Percentiles rank a stretch among this genome's conserved stretches.
phyloP scores from a whole-genome alignment of 2,888 invertebrate species.

The Dendrolimus houi region DNA sequence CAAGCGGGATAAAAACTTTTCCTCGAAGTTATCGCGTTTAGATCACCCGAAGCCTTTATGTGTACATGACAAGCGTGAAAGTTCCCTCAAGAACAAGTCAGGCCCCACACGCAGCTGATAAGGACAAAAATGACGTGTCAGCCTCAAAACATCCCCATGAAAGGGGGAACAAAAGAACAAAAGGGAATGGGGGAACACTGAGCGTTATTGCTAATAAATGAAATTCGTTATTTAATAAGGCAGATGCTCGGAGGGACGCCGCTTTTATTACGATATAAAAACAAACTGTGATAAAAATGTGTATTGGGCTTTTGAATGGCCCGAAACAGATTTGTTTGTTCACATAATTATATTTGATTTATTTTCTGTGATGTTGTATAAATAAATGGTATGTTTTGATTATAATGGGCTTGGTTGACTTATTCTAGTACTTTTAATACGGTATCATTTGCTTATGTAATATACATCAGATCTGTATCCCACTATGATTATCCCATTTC shows the following conservation, averaged over 20 bases:
- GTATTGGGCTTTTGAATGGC: neutral
- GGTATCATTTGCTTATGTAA: too few species aligned
- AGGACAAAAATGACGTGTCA: constrained; percentile 38
- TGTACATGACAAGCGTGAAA: neutral
- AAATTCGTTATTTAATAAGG: constrained; percentile 21
- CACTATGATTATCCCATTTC: too few species aligned
- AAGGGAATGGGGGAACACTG: constrained; percentile 12
- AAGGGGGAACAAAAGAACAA: constrained; percentile 15
- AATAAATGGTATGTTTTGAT: too few species aligned
- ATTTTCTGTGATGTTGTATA: too few species aligned
- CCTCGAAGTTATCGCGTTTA: neutral
- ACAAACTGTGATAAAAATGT: neutral
- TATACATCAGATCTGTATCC: too few species aligned
- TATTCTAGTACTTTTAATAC: too few species aligned
- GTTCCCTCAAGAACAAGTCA: constrained; percentile 2
- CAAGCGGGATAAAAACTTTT: neutral
- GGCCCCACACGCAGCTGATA: constrained; percentile 29
- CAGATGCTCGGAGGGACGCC: constrained; percentile 3
- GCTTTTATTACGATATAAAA: neutral
- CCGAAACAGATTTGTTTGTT: neutral
- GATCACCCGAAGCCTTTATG: neutral
- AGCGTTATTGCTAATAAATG: constrained; percentile 24
- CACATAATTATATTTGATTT: neutral
- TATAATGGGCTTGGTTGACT: too few species aligned
- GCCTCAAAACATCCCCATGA: constrained; percentile 17